These are phyloP conservation scores for Empidonax traillii DNA, from an alignment of 2,113 vertebrate genomes.

Conservation along the genomic window DNA sequence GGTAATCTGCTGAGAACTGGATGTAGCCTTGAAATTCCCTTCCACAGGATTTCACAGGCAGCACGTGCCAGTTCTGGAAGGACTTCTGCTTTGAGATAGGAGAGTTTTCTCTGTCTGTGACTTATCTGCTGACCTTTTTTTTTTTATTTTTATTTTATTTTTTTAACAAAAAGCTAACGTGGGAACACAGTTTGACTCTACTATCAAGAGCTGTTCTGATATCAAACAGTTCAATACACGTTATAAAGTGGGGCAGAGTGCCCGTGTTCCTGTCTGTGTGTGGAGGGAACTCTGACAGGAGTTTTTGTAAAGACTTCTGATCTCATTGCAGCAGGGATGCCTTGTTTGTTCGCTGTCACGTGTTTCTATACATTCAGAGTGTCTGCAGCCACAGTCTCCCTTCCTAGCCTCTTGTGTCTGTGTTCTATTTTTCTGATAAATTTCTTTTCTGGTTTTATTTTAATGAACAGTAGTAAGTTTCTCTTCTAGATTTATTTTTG, in stretches of 20 bases:
- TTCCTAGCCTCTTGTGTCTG: not conserved
- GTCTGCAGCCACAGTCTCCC: not conserved
- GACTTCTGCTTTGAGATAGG: not conserved
- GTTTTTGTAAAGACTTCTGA: not conserved
- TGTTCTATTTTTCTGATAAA: not conserved
- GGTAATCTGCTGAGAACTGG: not conserved
- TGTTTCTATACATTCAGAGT: not conserved
- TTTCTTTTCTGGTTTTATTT: not conserved
- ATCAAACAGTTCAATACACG: not conserved
- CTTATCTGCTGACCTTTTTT: not conserved
- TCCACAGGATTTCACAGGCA: not conserved
- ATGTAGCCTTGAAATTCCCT: not conserved
- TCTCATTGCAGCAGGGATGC: not conserved
- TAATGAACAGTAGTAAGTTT: not conserved
- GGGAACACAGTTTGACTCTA: not conserved
- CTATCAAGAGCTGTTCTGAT: not conserved
- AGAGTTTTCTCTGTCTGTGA: not conserved
- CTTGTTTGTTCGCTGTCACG: not conserved
- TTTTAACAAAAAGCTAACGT: not conserved
- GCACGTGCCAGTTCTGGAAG: rapidly evolving
- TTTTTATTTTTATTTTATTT: not conserved
- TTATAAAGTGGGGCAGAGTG: not conserved
- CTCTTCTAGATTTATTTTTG: not conserved
- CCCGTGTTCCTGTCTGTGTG: not conserved
- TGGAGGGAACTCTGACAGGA: not conserved